Base-by-base conservation (phyloP, 2,797 vertebrate species). In the Tachyglossus aculeatus region DNA sequence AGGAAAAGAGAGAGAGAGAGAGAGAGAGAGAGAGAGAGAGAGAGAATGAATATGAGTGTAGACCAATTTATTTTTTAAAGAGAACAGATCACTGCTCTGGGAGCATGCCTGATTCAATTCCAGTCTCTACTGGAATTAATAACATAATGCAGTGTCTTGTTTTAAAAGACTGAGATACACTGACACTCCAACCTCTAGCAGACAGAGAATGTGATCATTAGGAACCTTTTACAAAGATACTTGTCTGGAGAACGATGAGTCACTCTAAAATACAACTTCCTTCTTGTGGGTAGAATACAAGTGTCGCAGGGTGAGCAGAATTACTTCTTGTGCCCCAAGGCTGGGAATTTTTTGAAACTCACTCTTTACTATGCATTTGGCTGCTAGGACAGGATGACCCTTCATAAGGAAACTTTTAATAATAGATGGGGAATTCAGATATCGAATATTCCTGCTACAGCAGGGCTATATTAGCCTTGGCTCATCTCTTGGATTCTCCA, bases 91-190 rank as follows among this genome's bases (percentile, higher is more conserved):
- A n/a, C n/a, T n/a, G n/a, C n/a, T n/a, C n/a, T n/a, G n/a, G n/a
- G n/a, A n/a, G n/a, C n/a, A n/a, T n/a, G n/a, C n/a, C n/a, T n/a
- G n/a, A n/a, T n/a, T n/a, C n/a, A n/a, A n/a, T n/a, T n/a, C n/a
- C n/a, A n/a, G n/a, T n/a, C n/a, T 51, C 29, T 34, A 51, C 1
- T 68, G 15, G 61, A 71, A 40, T 36, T 15, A 52, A 22, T 36
- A 32, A 15, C 18, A 13, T n/a, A n/a, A n/a, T n/a, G n/a, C 3
- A 51, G 10, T 1, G 3, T 2, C 47, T 22, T 5, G 13, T 24
- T 54, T 43, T 47, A 60, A 70, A 29, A 74, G 11, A 67, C 7
- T 53, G 39, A 18, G 43, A 38, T 3, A 22, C 22, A 65, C 2
- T 71, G 15, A 1, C 1, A 19, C 15, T 12, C 40, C 53, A 41